These are phyloP conservation scores for Drosophila jambulina DNA, from an alignment of 1,140 invertebrate genomes.

Conservation along the genomic window DNA sequence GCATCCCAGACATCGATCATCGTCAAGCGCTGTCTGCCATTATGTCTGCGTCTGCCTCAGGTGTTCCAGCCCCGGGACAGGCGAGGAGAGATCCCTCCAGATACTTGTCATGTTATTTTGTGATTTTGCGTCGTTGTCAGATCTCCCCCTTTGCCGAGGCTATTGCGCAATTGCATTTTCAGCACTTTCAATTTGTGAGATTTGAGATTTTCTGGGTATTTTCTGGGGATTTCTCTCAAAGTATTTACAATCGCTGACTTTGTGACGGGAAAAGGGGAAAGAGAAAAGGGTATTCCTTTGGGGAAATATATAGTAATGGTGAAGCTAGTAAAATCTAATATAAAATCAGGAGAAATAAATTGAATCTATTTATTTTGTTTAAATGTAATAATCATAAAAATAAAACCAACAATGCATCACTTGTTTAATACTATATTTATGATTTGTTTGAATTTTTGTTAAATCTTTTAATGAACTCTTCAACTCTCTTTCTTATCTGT, in stretches of 20 bases:
- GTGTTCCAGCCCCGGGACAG: constrained; percentile 39
- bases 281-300: background rate
- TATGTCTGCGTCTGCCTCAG: constrained; percentile 39
- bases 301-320: background rate
- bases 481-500: background rate
- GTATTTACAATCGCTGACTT: background rate
- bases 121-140: constrained; percentile 50
- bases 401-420: too few relatives aligned
- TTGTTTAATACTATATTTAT: background rate
- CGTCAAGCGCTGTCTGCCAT: constrained; percentile 53
- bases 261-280: background rate
- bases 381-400: too few relatives aligned
- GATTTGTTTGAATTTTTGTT: background rate
- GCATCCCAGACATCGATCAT: constrained; percentile 71
- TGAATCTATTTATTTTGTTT: accelerated
- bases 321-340: background rate
- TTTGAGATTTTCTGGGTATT: background rate
- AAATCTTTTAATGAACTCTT: background rate
- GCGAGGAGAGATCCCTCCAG: constrained; percentile 15
- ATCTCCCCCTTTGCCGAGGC: constrained; percentile 3
- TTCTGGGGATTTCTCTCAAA: constrained; percentile 10
- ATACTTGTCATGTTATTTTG: constrained; percentile 63
- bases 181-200: constrained; percentile 19
- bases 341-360: background rate
- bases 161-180: constrained; percentile 52